Conservation (phyloP, 2,888 invertebrate species). For the Apamea sordens region DNA sequence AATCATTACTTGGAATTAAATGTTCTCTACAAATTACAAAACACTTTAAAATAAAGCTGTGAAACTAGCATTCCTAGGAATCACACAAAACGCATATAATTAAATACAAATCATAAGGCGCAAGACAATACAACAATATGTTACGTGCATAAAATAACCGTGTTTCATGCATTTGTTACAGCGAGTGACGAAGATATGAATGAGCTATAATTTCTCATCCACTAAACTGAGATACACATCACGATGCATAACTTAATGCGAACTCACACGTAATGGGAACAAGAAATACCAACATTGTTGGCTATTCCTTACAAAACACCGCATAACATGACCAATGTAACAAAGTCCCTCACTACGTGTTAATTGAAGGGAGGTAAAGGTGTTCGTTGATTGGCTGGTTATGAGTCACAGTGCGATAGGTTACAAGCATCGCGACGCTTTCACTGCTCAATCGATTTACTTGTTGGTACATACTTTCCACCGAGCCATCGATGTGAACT, state of each 20-base stretch:
- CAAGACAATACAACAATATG: conserved; percentile 19
- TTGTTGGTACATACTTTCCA: conserved; percentile 68
- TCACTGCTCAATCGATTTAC: conserved; percentile 72
- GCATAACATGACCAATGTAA: conserved; percentile 38
- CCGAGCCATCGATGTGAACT: conserved; percentile 47
- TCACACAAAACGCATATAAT: background rate
- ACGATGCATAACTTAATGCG: conserved; percentile 25
- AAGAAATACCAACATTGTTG: conserved; percentile 37
- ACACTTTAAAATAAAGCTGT: background rate
- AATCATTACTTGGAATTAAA: background rate
- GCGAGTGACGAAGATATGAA: conserved; percentile 1
- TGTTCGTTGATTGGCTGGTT: conserved; percentile 44
- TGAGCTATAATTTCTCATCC: conserved; percentile 21
- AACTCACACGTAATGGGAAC: conserved; percentile 45
- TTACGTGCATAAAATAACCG: conserved; percentile 7
- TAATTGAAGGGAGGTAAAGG: conserved; percentile 35
- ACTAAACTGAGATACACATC: conserved; percentile 21
- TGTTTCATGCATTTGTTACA: conserved; percentile 4
- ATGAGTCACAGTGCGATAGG: conserved; percentile 69
- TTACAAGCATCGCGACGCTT: conserved; percentile 68
- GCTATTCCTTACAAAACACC: conserved; percentile 44
- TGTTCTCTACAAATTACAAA: background rate
- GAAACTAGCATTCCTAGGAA: background rate
- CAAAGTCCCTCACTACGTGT: conserved; percentile 15
- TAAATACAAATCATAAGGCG: conserved; percentile 12